Evolutionary conservation across 2,113 vertebrate genomes (phyloP).

Genomic region (Anoplopoma fimbria): DNA sequence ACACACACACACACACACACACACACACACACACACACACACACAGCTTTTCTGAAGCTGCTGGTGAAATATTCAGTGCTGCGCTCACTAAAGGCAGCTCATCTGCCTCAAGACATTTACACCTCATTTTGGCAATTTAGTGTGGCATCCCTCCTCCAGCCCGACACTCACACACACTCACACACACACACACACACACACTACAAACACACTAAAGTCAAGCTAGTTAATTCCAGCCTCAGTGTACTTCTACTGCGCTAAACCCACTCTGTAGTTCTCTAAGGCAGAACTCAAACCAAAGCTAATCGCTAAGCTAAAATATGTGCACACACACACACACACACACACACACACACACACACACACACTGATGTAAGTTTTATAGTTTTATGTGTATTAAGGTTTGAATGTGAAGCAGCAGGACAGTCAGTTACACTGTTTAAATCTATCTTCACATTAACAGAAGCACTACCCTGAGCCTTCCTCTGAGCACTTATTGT

Average conservation of each 20-base stretch:
- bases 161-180: slow-evolving; percentile 41
- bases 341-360: too few species aligned
- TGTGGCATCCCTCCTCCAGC: slow-evolving; percentile 62
- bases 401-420: too few species aligned
- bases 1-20: slow-evolving; percentile 16
- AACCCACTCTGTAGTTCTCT: slow-evolving; percentile 48
- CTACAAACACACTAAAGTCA: slow-evolving; percentile 24
- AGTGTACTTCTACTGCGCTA: slow-evolving; percentile 35
- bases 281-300: slow-evolving; percentile 28
- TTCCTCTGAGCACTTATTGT: too few species aligned
- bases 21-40: slow-evolving; percentile 7
- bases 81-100: slow-evolving; percentile 66
- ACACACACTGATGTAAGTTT: too few species aligned
- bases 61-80: slow-evolving; percentile 69
- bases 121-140: slow-evolving; percentile 77
- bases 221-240: slow-evolving; percentile 54
- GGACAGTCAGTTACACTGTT: too few species aligned
- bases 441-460: too few species aligned
- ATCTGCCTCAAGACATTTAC: slow-evolving; percentile 77
- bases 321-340: too few species aligned
- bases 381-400: too few species aligned
- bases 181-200: slow-evolving; percentile 37
- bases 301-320: slow-evolving; percentile 53
- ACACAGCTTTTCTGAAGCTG: slow-evolving; percentile 53
- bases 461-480: too few species aligned